Base-by-base conservation (phyloP, 2,888 invertebrate species). In the Leucozona laternaria region DNA sequence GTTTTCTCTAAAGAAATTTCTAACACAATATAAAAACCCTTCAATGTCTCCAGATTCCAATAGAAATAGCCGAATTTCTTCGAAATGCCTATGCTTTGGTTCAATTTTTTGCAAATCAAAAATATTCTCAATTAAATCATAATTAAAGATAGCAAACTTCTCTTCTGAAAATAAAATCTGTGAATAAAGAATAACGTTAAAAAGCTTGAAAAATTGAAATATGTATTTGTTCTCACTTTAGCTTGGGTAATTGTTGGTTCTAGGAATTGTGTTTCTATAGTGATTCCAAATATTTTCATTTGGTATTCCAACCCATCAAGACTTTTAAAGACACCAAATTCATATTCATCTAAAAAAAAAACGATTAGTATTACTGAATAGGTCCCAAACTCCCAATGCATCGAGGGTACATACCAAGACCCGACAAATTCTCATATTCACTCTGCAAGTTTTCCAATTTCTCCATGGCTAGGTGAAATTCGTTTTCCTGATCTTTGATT, bases 31-130 rank as follows among this genome's bases (percentile, higher is more conserved):
- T 45, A 85, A 28, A 40, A 85, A 77, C 2, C 84, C 84, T 8
- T 45, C 72, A 48, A 81, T 68, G n/a, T 85, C 84, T 1, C 66
- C 48, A 10, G 76, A 58, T 11, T 85, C 60, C 10, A 57, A 17
- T 17, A 85, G 11, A 22, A 85, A 31, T 17, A 3, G 10, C 2
- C 45, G 15, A 22, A 85, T 60, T 15, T 77, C 55, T 6, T 77
- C 58, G 11, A 66, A 85, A 31, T 40, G 15, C 0, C 0, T 10
- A n/a, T 57, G 53, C 0, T 2, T 72, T 2, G 84, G 84, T 25
- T 77, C 28, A 20, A 85, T 68, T 6, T 15, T 37, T 58, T 72
- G 58, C 15, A 85, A 53, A 15, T 85, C 60, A 31, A 68, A 85
- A 2, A 45, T 20, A n/a, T 85, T 81, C 10, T 34, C 53, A 37